Evolutionary conservation across 2,113 vertebrate species (phyloP).

Genomic region (Pseudois nayaur): DNA sequence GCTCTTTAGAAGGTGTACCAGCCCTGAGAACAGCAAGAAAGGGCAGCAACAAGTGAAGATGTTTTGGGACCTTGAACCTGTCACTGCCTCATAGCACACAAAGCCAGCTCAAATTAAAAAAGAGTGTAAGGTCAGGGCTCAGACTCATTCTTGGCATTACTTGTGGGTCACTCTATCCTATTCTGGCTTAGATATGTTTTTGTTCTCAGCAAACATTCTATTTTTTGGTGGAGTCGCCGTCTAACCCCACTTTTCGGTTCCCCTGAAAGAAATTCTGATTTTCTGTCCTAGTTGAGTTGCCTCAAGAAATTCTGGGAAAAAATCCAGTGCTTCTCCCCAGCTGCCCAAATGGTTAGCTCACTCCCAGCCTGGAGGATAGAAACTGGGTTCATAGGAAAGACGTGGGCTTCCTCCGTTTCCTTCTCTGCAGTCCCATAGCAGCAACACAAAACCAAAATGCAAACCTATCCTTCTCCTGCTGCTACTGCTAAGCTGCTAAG

Average conservation of each 20-base stretch:
- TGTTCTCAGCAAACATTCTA: background rate
- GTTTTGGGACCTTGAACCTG: background rate
- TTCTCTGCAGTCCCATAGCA: background rate
- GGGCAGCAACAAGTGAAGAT: background rate
- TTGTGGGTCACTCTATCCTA: background rate
- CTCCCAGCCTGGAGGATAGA: background rate
- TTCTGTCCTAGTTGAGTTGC: background rate
- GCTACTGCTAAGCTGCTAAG: too few relatives aligned
- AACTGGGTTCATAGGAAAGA: background rate
- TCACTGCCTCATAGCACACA: background rate
- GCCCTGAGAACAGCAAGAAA: background rate
- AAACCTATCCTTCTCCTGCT: background rate
- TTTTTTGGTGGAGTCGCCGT: background rate
- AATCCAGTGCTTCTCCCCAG: background rate
- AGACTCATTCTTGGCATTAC: background rate
- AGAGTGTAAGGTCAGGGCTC: background rate
- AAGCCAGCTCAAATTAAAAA: background rate
- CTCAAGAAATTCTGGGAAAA: background rate
- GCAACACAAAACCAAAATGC: conserved; percentile 5
- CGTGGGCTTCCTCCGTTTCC: background rate
- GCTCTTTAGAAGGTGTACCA: background rate
- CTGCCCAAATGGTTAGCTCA: background rate
- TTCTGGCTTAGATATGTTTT: background rate
- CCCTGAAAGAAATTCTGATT: background rate
- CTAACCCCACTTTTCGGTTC: background rate